Base-by-base conservation (phyloP, 2,113 vertebrate genomes). In the Paracanthobrama guichenoti region DNA sequence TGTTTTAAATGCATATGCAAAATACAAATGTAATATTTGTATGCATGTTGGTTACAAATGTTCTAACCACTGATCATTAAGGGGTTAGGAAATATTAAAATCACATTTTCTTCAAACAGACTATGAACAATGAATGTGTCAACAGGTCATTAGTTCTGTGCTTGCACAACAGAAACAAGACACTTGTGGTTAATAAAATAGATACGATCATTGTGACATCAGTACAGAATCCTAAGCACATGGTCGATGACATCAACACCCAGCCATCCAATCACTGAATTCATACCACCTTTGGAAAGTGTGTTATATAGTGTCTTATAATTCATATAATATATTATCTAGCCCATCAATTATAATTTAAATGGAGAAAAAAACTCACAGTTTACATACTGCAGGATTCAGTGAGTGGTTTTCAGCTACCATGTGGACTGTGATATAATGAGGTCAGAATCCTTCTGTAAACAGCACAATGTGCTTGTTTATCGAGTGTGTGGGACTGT, bases 381-480 rank as follows among this genome's bases (percentile, higher is more conserved):
- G 80, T 82, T 82, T 71, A 81, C 60, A 81, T 53, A 53, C 26
- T n/a, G 44, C 26, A 53, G 28, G 62, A 55, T 81, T 55, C 79
- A 81, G 60, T 81, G 46, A 82, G 28, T 48, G 16, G 46, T 28
- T 71, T 67, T 71, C 46, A 24, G 80, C 80, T 71, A 82, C 80
- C 80, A 82, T 71, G 80, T 82, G 66, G 64, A 57, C 46, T 80
- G 79, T 80, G 79, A 80, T 80, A 82, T 69, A 71, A 69, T 82
- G 66, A 82, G 66, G 80, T 82, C 66, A 82, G 66, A 71, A 82
- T 82, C 64, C 80, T 71, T 82, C 66, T 71, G 80, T 82, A 82
- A 82, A 82, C 80, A 82, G 48, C 62, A 82, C 64, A 69, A 82
- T 42, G 64, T 39, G 22, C 48, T 55, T 69, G 80, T 82, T 82